Conservation (phyloP, 1,140 invertebrate species). For the Capitella teleta region DNA sequence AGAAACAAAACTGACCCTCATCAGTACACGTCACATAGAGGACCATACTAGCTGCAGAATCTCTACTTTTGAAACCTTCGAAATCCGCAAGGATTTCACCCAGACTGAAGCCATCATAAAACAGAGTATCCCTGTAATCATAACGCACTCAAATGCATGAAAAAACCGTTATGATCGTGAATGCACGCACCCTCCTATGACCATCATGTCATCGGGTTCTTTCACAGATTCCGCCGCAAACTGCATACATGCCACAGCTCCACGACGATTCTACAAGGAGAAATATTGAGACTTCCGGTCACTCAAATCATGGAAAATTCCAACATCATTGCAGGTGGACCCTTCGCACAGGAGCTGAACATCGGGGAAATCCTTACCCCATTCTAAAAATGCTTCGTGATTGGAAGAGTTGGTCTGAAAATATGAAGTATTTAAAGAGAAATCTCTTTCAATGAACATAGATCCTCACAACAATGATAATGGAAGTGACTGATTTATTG, state of each 20-base stretch:
- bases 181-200: constrained; percentile 3
- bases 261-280: not conserved
- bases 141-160: constrained; percentile 1
- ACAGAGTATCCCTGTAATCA: constrained; percentile 4
- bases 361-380: too few relatives aligned
- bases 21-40: constrained; percentile 4
- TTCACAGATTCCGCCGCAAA: not conserved
- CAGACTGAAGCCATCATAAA: constrained; percentile 6
- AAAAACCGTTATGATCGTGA: not conserved
- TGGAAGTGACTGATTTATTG: too few relatives aligned
- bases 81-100: not conserved
- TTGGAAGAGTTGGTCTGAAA: too few relatives aligned
- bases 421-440: too few relatives aligned
- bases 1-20: not conserved
- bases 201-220: not conserved
- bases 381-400: too few relatives aligned
- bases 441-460: too few relatives aligned
- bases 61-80: not conserved
- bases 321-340: too few relatives aligned
- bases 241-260: constrained; percentile 1
- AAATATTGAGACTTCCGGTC: too few relatives aligned
- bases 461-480: too few relatives aligned
- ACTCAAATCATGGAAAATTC: too few relatives aligned
- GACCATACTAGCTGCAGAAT: not conserved
- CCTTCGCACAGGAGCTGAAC: too few relatives aligned